Evolutionary conservation across 2,113 vertebrate genomes (phyloP).

Genomic region (Chaenogobius annularis): DNA sequence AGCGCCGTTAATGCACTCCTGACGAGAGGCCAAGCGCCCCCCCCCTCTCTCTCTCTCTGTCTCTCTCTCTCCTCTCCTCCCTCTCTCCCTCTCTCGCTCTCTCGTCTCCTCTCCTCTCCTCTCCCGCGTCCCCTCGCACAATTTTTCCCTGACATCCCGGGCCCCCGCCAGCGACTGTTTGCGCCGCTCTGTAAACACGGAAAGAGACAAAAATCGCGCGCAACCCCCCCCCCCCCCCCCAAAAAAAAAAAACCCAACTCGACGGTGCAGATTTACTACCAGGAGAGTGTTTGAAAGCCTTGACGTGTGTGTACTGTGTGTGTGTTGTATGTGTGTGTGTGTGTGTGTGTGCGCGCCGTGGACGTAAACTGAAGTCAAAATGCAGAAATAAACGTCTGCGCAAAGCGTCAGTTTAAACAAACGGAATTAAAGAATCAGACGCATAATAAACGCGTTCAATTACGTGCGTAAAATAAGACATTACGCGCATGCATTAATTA

Average conservation of each 20-base stretch:
- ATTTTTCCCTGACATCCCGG: conserved; percentile 18
- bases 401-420: conserved; percentile 3
- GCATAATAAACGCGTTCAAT: neutral
- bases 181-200: conserved; percentile 7
- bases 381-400: neutral
- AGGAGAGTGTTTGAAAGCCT: neutral
- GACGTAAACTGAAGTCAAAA: neutral
- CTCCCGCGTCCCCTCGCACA: conserved; percentile 43
- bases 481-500: neutral
- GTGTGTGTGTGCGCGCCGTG: neutral
- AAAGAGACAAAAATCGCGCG: neutral
- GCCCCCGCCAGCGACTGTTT: conserved; percentile 3
- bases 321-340: neutral
- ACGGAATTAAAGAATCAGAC: neutral
- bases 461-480: neutral
- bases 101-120: conserved; percentile 56
- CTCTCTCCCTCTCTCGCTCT: conserved; percentile 1
- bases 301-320: neutral
- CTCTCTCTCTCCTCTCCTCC: conserved; percentile 31
- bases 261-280: neutral
- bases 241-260: neutral
- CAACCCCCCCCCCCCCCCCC: too few relatives aligned
- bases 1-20: conserved; percentile 56
- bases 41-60: neutral
- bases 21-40: conserved; percentile 54